These are phyloP conservation scores for Acheta domesticus DNA, from an alignment of 2,888 invertebrate species.

Conservation along the genomic window DNA sequence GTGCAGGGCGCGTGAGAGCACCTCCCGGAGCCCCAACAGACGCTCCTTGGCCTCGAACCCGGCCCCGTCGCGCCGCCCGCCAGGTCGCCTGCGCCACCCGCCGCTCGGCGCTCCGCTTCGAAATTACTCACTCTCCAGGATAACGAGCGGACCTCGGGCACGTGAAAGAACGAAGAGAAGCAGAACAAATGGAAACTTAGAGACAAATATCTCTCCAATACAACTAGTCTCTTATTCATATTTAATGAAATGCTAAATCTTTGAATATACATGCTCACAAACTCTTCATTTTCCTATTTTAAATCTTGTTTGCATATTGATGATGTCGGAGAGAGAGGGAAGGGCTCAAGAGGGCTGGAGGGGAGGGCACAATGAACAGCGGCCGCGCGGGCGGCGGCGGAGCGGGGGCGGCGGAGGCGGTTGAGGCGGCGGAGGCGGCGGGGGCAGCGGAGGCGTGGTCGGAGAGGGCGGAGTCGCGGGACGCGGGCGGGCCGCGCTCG, in stretches of 20 bases:
- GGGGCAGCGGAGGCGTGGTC: slow-evolving; percentile 35
- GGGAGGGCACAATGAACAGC: slow-evolving; percentile 43
- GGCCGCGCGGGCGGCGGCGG: slow-evolving; percentile 20
- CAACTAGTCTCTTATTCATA: slow-evolving; percentile 34
- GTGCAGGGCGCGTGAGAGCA: too few species aligned
- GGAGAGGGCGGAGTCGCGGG: background rate
- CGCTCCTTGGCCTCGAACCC: too few species aligned
- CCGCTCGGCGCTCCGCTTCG: background rate
- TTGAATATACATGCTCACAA: slow-evolving; percentile 39
- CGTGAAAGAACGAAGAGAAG: background rate
- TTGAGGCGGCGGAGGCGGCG: slow-evolving; percentile 65
- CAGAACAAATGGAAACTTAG: slow-evolving; percentile 18
- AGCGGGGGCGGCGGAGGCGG: slow-evolving; percentile 63
- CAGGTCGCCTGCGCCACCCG: too few species aligned
- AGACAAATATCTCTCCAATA: slow-evolving; percentile 23
- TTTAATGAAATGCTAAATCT: slow-evolving; percentile 36
- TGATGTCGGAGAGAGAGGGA: slow-evolving; percentile 29
- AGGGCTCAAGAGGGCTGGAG: slow-evolving; percentile 41
- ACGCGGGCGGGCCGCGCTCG: slow-evolving; percentile 42
- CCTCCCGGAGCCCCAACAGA: too few species aligned
- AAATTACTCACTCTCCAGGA: slow-evolving; percentile 6
- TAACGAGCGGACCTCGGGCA: background rate
- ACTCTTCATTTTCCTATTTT: slow-evolving; percentile 39
- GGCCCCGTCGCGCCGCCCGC: background rate
- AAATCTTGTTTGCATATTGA: slow-evolving; percentile 40